Base-by-base conservation (phyloP, 2,888 invertebrate species). In the Trachelus troglodyta region DNA sequence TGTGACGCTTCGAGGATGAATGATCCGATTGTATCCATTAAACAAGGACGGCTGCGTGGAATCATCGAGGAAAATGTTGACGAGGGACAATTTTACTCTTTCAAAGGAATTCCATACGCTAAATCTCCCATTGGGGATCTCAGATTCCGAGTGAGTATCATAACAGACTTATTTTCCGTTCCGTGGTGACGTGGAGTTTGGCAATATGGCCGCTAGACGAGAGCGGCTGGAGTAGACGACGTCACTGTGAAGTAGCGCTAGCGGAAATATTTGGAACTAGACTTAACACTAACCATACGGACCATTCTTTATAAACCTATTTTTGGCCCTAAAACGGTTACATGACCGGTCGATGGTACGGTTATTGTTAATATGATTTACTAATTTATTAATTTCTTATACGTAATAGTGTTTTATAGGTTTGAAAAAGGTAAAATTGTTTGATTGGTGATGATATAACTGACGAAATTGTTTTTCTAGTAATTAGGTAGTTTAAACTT, bases 31-130 rank as follows among this genome's bases (percentile, higher is more conserved):
- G 76, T 86, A n/a, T 69, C 33, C 30, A 78, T 85, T 12, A 76
- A 74, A 12, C 81, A 76, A 11, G 89, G 89, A 6, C 71, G 34
- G 4, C 75, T 89, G 1, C 83, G 82, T 1, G 89, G 89, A 6
- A 2, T 76, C 0, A 12, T 82, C 1, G 75, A 79, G 1, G 68
- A 73, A 1, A 86, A 81, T 33, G 37, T 84, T n/a, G 82, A 83
- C 33, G 86, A 81, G 4, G 84, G 80, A 4, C 34, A 73, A 12
- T 88, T 84, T 37, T 76, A 81, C 4, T 81, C 88, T 2, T 89
- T 89, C 34, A 85, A 85, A 23, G 89, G 89, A 6, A 82, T 89
- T 30, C 89, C 89, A 0, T 89, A 83, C 77, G 89, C 87, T 1
- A 85, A 85, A 30, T 86, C 89, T 11, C 89, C 89, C 0, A 23